Conservation (phyloP, 1,140 invertebrate species). For the Linepithema humile region DNA sequence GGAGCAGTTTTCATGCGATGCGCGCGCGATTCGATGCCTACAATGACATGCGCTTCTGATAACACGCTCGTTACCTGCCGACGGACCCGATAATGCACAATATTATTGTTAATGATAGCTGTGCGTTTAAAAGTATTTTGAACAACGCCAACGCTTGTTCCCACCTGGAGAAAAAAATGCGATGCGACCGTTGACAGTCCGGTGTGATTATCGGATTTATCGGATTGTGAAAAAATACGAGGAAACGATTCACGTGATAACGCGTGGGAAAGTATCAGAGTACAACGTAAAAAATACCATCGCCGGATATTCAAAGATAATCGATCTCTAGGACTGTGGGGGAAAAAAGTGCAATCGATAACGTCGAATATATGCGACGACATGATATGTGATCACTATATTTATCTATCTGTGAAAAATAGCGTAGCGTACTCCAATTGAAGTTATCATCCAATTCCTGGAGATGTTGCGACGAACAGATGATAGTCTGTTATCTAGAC, state of each 20-base stretch:
- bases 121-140: neutral
- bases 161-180: neutral
- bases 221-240: neutral
- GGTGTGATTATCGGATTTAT: neutral
- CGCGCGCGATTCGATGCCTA: neutral
- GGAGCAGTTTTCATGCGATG: neutral
- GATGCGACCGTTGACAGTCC: neutral
- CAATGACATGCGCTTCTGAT: constrained; percentile 35
- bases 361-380: neutral
- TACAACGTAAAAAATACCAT: neutral
- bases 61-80: neutral
- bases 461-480: neutral
- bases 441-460: neutral
- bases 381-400: constrained; percentile 6
- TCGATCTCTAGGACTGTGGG: neutral
- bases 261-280: neutral
- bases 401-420: neutral
- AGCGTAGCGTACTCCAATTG: neutral
- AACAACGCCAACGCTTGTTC: neutral
- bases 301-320: constrained; percentile 20
- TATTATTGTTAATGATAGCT: neutral
- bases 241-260: neutral
- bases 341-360: constrained; percentile 19
- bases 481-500: neutral
- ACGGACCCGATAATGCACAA: neutral